Percentiles rank a stretch among this genome's conserved stretches.
Conservation (phyloP, 2,113 vertebrate species). For the Prionailurus bengalensis region DNA sequence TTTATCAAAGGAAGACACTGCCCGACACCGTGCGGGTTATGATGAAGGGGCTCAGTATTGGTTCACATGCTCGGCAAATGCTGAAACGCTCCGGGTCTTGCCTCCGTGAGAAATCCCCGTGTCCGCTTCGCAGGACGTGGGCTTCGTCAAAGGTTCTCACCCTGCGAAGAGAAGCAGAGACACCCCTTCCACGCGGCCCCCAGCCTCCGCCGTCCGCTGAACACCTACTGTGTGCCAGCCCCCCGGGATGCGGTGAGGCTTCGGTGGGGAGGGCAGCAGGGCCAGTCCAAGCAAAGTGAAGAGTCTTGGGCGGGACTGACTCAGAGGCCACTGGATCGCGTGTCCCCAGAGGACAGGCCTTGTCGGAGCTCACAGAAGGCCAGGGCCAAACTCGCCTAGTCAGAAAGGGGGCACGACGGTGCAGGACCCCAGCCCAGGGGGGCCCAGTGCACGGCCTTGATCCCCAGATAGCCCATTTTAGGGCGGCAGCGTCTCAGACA, state of each 20-base stretch:
- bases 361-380: background rate
- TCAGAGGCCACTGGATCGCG: background rate
- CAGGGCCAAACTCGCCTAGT: no score
- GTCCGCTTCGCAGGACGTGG: fast-evolving
- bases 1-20: background rate
- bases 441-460: fast-evolving
- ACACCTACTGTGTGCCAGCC: no score
- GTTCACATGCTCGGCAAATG: background rate
- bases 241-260: background rate
- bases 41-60: background rate
- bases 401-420: background rate
- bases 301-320: background rate
- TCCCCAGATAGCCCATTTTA: background rate
- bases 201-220: no score
- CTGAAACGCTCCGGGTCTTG: background rate
- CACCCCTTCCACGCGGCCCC: background rate
- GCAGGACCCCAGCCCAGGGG: background rate
- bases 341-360: background rate
- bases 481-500: no score
- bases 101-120: no score
- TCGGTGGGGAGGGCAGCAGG: background rate
- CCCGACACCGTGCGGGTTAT: background rate
- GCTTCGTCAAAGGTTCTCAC: background rate
- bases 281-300: no score
- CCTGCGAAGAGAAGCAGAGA: background rate